Conservation (phyloP, 2,113 vertebrate genomes). For the Nesoenas mayeri region DNA sequence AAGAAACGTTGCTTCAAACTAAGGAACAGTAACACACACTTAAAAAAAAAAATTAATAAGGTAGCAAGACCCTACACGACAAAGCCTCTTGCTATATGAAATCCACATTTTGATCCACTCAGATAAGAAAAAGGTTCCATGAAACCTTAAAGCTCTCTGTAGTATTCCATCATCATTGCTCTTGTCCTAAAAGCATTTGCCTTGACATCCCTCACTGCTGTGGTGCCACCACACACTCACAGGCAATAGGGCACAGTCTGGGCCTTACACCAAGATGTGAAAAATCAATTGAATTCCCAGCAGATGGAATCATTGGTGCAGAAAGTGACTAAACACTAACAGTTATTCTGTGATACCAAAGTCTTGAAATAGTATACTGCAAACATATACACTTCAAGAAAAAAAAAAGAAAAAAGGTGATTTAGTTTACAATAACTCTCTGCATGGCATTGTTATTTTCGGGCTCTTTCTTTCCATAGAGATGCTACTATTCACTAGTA, state of each 20-base stretch:
- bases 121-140: background rate
- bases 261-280: conserved; percentile 16
- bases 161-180: background rate
- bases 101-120: background rate
- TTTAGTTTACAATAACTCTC: background rate
- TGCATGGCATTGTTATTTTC: background rate
- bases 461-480: background rate
- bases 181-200: conserved; percentile 46
- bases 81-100: background rate
- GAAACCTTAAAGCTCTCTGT: background rate
- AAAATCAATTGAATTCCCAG: conserved; percentile 43
- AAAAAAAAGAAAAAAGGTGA: background rate
- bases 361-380: conserved; percentile 1
- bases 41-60: background rate
- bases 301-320: conserved; percentile 39
- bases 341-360: background rate
- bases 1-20: background rate
- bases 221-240: background rate
- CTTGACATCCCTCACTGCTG: conserved; percentile 14
- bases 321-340: conserved; percentile 38
- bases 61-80: background rate
- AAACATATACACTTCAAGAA: background rate
- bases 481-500: background rate
- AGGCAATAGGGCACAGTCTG: conserved; percentile 34
- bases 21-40: background rate